phyloP scores from a whole-genome alignment of 2,797 vertebrate species.

The Clarias platycephalus region DNA sequence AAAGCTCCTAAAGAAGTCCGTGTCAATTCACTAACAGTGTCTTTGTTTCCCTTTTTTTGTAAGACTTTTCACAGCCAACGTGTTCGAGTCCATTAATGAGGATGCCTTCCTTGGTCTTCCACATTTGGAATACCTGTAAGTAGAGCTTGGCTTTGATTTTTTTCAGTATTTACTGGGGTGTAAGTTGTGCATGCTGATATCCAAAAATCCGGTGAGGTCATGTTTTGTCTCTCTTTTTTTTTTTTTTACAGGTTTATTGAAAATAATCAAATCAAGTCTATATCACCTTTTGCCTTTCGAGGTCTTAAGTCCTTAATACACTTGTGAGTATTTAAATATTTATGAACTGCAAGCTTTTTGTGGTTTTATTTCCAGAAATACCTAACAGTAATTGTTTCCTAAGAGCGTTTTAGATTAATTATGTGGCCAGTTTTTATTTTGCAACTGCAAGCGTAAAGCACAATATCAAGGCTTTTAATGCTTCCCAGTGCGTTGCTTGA shows the following conservation, averaged over 20 bases:
- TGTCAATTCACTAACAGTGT: background rate
- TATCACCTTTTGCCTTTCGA: slow-evolving; percentile 92
- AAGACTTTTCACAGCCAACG: slow-evolving; percentile 95
- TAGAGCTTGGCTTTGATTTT: slow-evolving; percentile 51
- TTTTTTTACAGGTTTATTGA: slow-evolving; percentile 90
- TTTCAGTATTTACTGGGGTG: background rate
- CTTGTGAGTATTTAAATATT: slow-evolving; percentile 82
- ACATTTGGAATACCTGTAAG: slow-evolving; percentile 98
- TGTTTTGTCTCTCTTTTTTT: slow-evolving; percentile 2
- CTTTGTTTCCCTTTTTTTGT: slow-evolving; percentile 21
- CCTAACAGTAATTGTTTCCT: background rate
- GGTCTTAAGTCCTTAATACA: slow-evolving; percentile 95
- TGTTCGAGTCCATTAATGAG: slow-evolving; percentile 90
- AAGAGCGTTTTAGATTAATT: background rate
- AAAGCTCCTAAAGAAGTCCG: background rate
- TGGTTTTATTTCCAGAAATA: slow-evolving; percentile 7
- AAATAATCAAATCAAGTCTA: slow-evolving; percentile 94
- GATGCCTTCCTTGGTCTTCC: slow-evolving; percentile 95
- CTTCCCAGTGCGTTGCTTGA: slow-evolving; percentile 3
- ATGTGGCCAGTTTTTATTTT: slow-evolving; percentile 5
- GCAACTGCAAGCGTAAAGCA: background rate
- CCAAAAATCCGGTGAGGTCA: background rate
- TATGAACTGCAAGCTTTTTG: background rate
- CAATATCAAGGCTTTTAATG: slow-evolving; percentile 11
- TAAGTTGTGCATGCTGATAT: background rate